Base-by-base conservation (phyloP, 2,113 vertebrate species). In the Aptenodytes forsteri region DNA sequence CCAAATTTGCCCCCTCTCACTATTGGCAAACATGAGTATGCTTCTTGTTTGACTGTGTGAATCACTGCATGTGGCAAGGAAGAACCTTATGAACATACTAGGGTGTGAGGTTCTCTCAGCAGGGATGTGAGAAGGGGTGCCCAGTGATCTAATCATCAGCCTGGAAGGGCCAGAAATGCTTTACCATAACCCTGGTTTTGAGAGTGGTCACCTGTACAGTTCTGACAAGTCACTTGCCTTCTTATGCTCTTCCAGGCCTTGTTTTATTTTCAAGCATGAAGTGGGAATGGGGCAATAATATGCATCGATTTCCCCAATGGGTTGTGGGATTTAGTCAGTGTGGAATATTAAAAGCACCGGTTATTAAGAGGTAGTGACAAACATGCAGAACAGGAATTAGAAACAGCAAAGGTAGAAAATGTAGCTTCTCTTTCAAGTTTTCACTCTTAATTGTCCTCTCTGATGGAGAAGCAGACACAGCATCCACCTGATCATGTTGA, bases 21-120 rank as follows among this genome's bases (percentile, higher is more conserved):
- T 49, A 99, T 99, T 85, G 97, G 98, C 97, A 99, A 99, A 93
- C 99, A 99, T 0, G 98, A 99, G 99, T 99, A 99, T 29, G 99
- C 95, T 49, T 92, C 73, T n/a, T 2, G 0, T 52, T 34, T 26
- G 54, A 4, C 59, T 52, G 8, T 7, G 58, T 17, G 71, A 46
- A 32, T 44, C 8, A 0, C n/a, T 93, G 61, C 52, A 10, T 1
- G 52, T 16, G 36, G 89, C 69, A 25, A 22, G 83, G 61, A 61
- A 38, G 80, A 65, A 2, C 36, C 8, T 19, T 54, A 19, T 2
- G 62, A n/a, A 30, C 1, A 1, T 30, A 12, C 38, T 15, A 36
- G 78, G 83, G 36, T 40, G 52, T 11, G n/a, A 52, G 36, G 40
- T 49, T 30, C 38, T 73, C 47, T n/a, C 23, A 18, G 75, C 52